phyloP scores from a whole-genome alignment of 2,888 invertebrate species.

The Clanis bilineata region DNA sequence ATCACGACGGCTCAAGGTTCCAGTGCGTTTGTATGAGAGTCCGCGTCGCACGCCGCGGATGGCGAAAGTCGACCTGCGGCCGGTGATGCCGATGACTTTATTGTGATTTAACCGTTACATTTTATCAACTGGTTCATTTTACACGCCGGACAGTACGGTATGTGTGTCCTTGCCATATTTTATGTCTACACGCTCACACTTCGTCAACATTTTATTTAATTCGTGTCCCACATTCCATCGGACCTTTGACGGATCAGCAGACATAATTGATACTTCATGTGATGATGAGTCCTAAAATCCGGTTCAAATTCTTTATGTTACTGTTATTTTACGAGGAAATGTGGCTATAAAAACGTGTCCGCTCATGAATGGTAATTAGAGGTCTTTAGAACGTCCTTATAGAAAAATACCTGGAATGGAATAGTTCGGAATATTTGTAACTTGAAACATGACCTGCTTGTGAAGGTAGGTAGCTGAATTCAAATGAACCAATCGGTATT shows the following conservation, averaged over 20 bases:
- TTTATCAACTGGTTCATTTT: constrained; percentile 60
- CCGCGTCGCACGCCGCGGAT: constrained; percentile 48
- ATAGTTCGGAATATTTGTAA: constrained; percentile 2
- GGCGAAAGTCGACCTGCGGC: constrained; percentile 58
- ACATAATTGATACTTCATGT: not conserved
- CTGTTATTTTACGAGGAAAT: constrained; percentile 19
- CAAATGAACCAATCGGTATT: not conserved
- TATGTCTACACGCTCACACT: constrained; percentile 8
- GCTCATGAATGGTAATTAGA: constrained; percentile 16
- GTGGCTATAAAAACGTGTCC: constrained; percentile 11
- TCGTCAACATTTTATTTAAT: not conserved
- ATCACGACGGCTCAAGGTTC: constrained; percentile 23
- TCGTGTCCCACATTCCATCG: not conserved
- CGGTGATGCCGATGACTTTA: constrained; percentile 51
- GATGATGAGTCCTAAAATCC: constrained; percentile 16
- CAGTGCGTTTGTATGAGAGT: constrained; percentile 32
- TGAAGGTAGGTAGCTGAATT: constrained; percentile 9
- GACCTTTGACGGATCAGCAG: not conserved
- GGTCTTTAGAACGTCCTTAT: constrained; percentile 15
- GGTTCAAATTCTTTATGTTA: constrained; percentile 17
- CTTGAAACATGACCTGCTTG: constrained; percentile 13
- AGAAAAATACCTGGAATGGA: constrained; percentile 3
- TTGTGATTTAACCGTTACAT: constrained; percentile 65
- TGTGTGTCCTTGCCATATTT: constrained; percentile 58
- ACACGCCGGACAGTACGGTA: constrained; percentile 59